Evolutionary conservation across 2,888 invertebrate species (phyloP), one percentile per base, ranked within the genome.

Genomic region (Hipparchia sbordonii): DNA sequence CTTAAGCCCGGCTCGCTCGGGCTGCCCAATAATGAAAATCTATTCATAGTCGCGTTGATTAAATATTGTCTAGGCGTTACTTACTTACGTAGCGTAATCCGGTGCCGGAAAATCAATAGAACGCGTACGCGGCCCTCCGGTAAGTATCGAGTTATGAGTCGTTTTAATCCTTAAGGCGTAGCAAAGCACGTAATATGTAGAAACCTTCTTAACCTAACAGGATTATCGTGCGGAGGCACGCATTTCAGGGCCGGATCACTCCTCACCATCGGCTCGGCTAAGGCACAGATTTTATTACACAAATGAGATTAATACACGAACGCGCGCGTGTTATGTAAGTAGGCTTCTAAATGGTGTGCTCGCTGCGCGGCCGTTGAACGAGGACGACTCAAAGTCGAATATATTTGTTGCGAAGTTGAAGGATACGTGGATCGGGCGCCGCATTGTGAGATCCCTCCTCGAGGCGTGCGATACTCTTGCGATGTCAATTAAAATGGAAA

Each of bases 141-240:
- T 85, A 85, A 82, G 84, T 88, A 88, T 87, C 84, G 88, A 89
- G 87, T 88, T 90, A 88, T 89, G 87, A 84, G 89, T 87, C 89
- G 92, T 91, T 93, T 92, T 95, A 95, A 95, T 95, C 95, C 95
- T 93, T 95, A 95, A 95, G 95, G 95, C 95, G 95, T 89, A 93
- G 93, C 95, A 95, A 95, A 95, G 95, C 95, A 95, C 93, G 94
- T 95, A 95, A 95, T 95, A 95, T 95, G 95, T 95, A 95, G 95
- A 95, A 95, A 95, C 95, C 95, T 95, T 95, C 95, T 95, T 95
- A 95, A 95, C 95, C 95, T 95, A 95, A 95, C 95, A 95, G 95
- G 95, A 95, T 95, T 95, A 95, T 94, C 95, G 94, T 91, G 93
- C 89, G 94, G 94, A 94, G 94, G 95, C 89, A 90, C 91, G 94